These are phyloP conservation scores for Abrostola triplasia DNA, from an alignment of 2,888 invertebrate genomes.

Conservation along the genomic window DNA sequence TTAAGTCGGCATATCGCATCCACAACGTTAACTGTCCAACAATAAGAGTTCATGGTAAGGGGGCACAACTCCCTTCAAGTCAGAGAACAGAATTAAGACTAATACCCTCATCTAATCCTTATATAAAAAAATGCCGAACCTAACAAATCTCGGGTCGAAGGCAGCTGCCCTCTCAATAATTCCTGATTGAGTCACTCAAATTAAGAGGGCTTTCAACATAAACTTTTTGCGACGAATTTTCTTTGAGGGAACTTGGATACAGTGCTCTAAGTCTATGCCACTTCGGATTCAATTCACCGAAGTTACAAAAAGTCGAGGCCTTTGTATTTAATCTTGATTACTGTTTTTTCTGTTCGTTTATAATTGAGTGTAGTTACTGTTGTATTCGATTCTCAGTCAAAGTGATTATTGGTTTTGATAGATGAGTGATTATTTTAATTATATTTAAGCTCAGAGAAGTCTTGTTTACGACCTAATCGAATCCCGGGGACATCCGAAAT, in stretches of 20 bases:
- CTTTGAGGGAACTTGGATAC: slow-evolving; percentile 45
- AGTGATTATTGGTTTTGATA: too few relatives aligned
- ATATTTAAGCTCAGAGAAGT: too few relatives aligned
- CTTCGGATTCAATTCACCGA: slow-evolving; percentile 38
- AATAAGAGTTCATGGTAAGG: too few relatives aligned
- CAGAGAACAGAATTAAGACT: not conserved
- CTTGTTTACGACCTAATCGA: too few relatives aligned
- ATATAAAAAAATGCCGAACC: not conserved
- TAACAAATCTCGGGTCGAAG: slow-evolving; percentile 31
- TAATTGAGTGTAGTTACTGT: too few relatives aligned
- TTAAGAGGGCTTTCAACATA: slow-evolving; percentile 36
- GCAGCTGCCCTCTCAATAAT: slow-evolving; percentile 46
- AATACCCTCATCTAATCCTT: not conserved
- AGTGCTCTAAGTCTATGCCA: slow-evolving; percentile 34
- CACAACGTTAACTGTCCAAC: too few relatives aligned
- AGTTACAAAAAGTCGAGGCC: slow-evolving; percentile 36
- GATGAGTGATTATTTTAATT: too few relatives aligned
- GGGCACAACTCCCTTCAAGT: too few relatives aligned
- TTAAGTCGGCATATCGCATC: too few relatives aligned
- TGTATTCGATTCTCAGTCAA: too few relatives aligned
- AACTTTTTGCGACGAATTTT: slow-evolving; percentile 45
- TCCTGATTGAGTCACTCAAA: slow-evolving; percentile 52
- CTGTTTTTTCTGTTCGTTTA: slow-evolving; percentile 14
- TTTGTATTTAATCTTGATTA: slow-evolving; percentile 41
- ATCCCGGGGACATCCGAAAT: too few relatives aligned